These are phyloP conservation scores for Amphipoea lucens DNA, from an alignment of 2,888 invertebrate genomes.

Conservation along the genomic window DNA sequence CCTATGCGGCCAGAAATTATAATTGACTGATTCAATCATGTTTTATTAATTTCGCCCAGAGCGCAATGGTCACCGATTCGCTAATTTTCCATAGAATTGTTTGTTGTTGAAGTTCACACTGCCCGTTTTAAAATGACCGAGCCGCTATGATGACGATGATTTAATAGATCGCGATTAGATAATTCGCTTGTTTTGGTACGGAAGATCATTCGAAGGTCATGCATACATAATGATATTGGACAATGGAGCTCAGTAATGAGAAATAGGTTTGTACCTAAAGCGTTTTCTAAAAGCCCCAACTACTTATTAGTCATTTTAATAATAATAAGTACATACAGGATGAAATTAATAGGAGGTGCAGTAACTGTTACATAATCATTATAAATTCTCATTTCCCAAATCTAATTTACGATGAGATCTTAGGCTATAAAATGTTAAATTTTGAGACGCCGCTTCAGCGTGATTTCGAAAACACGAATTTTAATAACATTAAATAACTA, in stretches of 20 bases:
- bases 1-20: neutral
- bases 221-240: conserved; percentile 26
- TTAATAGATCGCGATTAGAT: conserved; percentile 41
- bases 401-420: no score
- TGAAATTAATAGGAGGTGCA: no score
- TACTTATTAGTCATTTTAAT: neutral
- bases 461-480: no score
- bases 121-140: conserved; percentile 7
- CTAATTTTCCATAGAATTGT: neutral
- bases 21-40: neutral
- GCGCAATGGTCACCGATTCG: neutral
- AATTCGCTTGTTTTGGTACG: conserved; percentile 38
- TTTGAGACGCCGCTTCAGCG: no score
- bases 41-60: neutral
- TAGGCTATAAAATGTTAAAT: no score
- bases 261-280: neutral
- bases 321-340: neutral
- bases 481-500: no score
- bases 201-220: conserved; percentile 41
- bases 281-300: conserved; percentile 2
- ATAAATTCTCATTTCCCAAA: no score
- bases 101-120: conserved; percentile 5
- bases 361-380: no score
- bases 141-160: conserved; percentile 14
- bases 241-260: conserved; percentile 18